phyloP scores from a whole-genome alignment of 1,140 invertebrate species.

The Mercenaria mercenaria region DNA sequence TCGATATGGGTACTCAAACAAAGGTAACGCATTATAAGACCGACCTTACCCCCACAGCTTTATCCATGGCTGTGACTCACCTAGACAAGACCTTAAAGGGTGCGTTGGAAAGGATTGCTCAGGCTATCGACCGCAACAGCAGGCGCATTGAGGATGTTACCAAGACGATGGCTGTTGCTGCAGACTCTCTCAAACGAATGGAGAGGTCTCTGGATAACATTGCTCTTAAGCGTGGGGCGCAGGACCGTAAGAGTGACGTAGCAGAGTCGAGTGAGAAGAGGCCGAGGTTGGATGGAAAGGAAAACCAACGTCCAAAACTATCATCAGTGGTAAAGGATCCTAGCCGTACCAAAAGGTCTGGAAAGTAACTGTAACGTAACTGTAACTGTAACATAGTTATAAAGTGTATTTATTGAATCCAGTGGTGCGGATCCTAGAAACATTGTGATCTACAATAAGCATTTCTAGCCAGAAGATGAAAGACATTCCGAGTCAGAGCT shows the following conservation, averaged over 20 bases:
- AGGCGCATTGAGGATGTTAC: not conserved
- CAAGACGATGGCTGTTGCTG: not conserved
- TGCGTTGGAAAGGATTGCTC: not conserved
- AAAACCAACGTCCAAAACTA: not conserved
- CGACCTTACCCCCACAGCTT: not conserved
- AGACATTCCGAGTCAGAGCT: too few relatives aligned
- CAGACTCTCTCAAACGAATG: not conserved
- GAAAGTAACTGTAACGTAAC: too few relatives aligned
- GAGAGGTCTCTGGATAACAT: not conserved
- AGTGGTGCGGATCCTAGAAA: too few relatives aligned
- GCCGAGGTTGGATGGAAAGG: not conserved
- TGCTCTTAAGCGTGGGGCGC: not conserved
- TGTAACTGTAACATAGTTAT: too few relatives aligned
- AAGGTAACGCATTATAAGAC: not conserved
- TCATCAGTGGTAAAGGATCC: too few relatives aligned
- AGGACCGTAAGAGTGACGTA: not conserved
- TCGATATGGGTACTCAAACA: not conserved
- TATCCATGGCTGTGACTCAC: not conserved
- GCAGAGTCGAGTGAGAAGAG: not conserved
- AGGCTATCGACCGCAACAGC: not conserved
- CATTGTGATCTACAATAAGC: too few relatives aligned
- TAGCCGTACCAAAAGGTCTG: too few relatives aligned
- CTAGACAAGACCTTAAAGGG: not conserved
- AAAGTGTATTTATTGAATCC: too few relatives aligned
- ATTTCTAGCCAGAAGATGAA: too few relatives aligned